Percentiles rank a stretch among this genome's conserved stretches.
phyloP scores from a whole-genome alignment of 2,797 vertebrate species.

The Darevskia nairensis region DNA sequence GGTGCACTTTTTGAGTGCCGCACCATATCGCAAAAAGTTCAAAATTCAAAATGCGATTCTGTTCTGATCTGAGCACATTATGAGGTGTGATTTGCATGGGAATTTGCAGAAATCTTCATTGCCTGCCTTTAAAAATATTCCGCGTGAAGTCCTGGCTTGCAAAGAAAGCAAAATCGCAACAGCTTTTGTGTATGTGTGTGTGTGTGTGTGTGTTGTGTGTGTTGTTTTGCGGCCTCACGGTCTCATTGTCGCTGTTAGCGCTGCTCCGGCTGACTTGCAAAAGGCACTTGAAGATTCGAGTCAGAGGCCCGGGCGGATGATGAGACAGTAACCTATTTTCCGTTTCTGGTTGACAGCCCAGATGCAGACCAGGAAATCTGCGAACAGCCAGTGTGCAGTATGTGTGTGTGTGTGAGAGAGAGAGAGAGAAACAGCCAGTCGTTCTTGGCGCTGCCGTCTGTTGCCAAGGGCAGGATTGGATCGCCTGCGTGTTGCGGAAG shows the following conservation, averaged over 20 bases:
- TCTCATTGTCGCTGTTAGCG: background rate
- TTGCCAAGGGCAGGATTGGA: background rate
- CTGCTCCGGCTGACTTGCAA: slow-evolving; percentile 12
- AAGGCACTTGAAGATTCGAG: background rate
- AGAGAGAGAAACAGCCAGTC: background rate
- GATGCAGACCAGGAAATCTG: slow-evolving; percentile 16
- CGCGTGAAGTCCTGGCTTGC: too few relatives aligned
- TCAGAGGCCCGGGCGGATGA: background rate
- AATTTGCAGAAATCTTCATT: too few relatives aligned
- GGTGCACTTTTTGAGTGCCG: too few relatives aligned
- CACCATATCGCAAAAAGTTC: too few relatives aligned
- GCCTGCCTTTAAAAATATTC: too few relatives aligned
- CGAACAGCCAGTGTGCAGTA: background rate
- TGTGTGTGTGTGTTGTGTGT: too few relatives aligned
- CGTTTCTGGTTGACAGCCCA: slow-evolving; percentile 44
- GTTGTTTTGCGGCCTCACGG: background rate
- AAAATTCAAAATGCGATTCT: too few relatives aligned
- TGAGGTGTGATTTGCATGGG: too few relatives aligned
- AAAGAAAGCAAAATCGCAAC: background rate
- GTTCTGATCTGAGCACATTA: too few relatives aligned
- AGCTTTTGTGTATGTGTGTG: too few relatives aligned
- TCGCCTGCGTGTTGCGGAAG: background rate
- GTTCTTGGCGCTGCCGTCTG: background rate
- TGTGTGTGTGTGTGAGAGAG: too few relatives aligned
- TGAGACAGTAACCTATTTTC: slow-evolving; percentile 54